Percentiles rank a stretch among this genome's conserved stretches.
Evolutionary conservation across 2,797 vertebrate species (phyloP).

Genomic region (Clarias pachynema): DNA sequence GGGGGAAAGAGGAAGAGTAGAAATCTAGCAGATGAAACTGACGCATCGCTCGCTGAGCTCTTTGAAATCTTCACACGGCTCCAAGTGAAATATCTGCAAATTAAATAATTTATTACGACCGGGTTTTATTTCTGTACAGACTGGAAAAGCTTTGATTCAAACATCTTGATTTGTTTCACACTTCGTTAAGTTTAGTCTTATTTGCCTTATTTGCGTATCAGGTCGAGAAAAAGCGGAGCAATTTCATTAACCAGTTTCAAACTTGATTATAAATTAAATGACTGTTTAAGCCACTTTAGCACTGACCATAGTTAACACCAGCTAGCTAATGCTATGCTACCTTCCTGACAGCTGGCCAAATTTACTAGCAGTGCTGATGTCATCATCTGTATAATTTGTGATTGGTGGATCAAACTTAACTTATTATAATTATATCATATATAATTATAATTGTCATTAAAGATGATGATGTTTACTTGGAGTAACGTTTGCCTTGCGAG

Average conservation of each 20-base stretch:
- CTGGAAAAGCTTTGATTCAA: neutral
- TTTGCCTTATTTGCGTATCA: neutral
- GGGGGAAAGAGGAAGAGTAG: neutral
- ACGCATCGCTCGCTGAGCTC: neutral
- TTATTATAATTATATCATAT: no score
- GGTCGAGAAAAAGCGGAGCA: neutral
- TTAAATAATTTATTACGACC: neutral
- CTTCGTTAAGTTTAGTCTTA: neutral
- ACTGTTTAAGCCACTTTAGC: neutral
- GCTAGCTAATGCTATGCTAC: neutral
- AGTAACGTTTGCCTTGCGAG: neutral
- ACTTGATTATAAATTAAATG: neutral
- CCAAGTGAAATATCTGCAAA: neutral
- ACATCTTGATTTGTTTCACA: neutral
- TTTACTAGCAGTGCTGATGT: neutral
- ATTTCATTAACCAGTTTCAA: neutral
- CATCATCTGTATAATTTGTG: neutral
- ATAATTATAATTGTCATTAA: neutral
- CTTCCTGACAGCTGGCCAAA: neutral
- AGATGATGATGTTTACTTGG: neutral
- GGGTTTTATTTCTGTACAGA: neutral
- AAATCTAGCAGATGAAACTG: neutral
- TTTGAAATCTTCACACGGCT: neutral
- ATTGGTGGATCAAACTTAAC: neutral
- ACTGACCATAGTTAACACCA: neutral